A percentile compares a stretch with the other conserved stretches of the same genome.
Conservation (phyloP, 92 coral and sea anemone genomes). For the Bergia puertoricense region DNA sequence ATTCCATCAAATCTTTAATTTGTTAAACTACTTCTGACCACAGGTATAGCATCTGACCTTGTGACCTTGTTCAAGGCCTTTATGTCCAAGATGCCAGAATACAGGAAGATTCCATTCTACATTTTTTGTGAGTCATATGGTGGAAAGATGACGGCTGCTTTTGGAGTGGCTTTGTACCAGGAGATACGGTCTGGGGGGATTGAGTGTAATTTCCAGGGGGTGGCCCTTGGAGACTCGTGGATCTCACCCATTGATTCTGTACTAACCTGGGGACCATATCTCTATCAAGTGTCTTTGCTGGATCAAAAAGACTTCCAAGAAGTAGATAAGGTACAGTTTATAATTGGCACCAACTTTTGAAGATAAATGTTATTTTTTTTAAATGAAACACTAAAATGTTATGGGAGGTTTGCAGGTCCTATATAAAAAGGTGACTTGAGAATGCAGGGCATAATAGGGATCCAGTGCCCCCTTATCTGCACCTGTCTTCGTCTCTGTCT, state of each 20-base stretch:
- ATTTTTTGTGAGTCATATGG: conserved; percentile 98
- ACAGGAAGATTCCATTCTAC: conserved; percentile 79
- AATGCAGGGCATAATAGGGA: no score
- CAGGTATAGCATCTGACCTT: conserved; percentile 91
- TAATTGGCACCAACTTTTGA: no score
- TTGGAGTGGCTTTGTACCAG: conserved; percentile 86
- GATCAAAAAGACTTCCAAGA: conserved; percentile 67
- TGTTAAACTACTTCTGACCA: not conserved
- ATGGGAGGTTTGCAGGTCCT: no score
- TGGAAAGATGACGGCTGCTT: conserved; percentile 94
- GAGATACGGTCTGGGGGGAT: conserved; percentile 71
- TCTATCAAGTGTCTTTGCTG: conserved; percentile 81
- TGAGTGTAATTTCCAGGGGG: conserved; percentile 81
- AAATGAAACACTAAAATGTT: no score
- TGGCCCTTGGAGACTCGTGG: conserved; percentile 98
- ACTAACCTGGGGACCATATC: conserved; percentile 91
- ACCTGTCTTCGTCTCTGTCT: no score
- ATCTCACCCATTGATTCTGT: conserved; percentile 94
- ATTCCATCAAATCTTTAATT: not conserved
- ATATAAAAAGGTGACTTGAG: no score
- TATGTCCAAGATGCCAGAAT: conserved; percentile 72
- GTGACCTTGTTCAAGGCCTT: conserved; percentile 82
- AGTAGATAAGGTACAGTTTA: conserved; percentile 53
- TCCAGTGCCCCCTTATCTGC: no score
- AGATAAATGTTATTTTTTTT: no score